Percentiles rank a stretch among this genome's conserved stretches.
Evolutionary conservation across 2,797 vertebrate species (phyloP).

Genomic region (Xyrichtys novacula): DNA sequence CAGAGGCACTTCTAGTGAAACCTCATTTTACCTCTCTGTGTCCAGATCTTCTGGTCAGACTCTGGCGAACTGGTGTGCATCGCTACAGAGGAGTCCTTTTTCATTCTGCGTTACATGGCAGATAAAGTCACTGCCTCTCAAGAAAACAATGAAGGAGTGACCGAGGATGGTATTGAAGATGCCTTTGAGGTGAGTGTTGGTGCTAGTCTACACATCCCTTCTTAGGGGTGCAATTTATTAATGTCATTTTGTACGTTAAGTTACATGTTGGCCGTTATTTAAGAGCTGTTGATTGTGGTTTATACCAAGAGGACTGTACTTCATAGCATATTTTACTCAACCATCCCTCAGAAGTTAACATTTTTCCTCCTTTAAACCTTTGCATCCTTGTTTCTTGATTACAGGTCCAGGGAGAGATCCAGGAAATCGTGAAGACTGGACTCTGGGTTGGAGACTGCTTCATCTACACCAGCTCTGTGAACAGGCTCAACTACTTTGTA

Average conservation of each 20-base stretch:
- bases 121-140: conserved; percentile 97
- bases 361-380: conserved; percentile 10
- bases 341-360: neutral
- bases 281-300: too few relatives aligned
- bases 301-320: neutral
- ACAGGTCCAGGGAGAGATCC: conserved; percentile 98
- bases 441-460: conserved; percentile 99
- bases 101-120: conserved; percentile 95
- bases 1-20: too few relatives aligned
- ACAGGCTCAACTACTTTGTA: conserved; percentile 98
- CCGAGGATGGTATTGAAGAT: conserved; percentile 98
- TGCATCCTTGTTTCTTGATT: conserved; percentile 37
- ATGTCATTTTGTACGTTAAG: neutral
- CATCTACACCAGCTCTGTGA: conserved; percentile 99
- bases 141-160: conserved; percentile 96
- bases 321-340: neutral
- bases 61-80: conserved; percentile 98
- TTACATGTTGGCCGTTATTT: too few relatives aligned
- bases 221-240: neutral
- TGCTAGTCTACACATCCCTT: conserved; percentile 5
- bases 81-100: conserved; percentile 98
- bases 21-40: neutral
- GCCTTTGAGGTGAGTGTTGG: conserved; percentile 92
- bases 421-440: conserved; percentile 98
- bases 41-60: conserved; percentile 99